A percentile compares a stretch with the other conserved stretches of the same genome.
Evolutionary conservation across 2,888 invertebrate genomes (phyloP).

Genomic region (Cybosia mesomella): DNA sequence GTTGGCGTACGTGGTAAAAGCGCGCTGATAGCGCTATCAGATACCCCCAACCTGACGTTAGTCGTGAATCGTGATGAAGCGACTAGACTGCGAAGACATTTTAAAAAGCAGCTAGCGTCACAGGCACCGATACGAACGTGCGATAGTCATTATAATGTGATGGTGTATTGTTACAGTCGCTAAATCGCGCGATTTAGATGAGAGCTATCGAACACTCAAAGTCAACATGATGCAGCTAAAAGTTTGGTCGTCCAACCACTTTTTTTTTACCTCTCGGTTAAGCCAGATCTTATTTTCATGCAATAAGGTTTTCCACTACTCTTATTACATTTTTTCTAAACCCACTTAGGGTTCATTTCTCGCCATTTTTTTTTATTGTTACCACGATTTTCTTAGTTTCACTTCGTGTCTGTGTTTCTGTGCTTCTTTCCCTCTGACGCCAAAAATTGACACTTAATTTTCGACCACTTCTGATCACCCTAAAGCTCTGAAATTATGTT

Average conservation of each 20-base stretch:
- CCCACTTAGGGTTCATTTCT: no score
- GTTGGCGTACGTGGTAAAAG: background rate
- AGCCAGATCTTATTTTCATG: no score
- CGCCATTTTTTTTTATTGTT: no score
- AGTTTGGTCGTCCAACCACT: background rate
- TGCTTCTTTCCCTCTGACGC: no score
- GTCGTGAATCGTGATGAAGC: background rate
- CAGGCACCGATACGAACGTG: background rate
- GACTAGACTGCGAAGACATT: background rate
- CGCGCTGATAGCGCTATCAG: background rate
- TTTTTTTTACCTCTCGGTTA: no score
- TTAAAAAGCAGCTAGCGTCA: background rate
- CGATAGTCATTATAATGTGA: background rate
- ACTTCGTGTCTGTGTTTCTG: no score
- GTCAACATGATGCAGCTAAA: background rate
- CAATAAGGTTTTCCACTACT: no score
- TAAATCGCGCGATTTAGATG: background rate
- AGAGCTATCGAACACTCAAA: background rate
- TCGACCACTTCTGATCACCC: no score
- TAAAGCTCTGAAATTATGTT: no score
- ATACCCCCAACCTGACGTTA: background rate
- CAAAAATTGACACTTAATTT: no score
- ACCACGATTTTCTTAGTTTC: no score
- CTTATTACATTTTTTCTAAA: no score
- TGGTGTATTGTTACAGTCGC: background rate